Evolutionary conservation across 1,140 invertebrate species (phyloP).

Genomic region (Drosophila kurseongensis): DNA sequence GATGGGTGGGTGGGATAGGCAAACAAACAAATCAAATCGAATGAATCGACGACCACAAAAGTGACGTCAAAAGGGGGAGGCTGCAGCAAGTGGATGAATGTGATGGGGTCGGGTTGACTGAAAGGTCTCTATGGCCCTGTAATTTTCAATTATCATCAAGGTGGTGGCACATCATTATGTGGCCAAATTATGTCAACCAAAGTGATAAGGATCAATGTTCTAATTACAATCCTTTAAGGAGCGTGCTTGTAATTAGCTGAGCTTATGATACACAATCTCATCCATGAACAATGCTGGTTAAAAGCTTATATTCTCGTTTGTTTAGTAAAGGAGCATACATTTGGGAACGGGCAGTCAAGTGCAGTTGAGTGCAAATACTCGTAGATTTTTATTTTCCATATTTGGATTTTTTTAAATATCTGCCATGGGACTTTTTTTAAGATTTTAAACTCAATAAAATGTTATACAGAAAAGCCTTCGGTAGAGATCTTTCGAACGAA

Average conservation of each 20-base stretch:
- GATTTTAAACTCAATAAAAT: too few species aligned
- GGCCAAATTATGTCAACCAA: constrained; percentile 68
- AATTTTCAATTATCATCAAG: constrained; percentile 78
- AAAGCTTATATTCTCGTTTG: background rate
- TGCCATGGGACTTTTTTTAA: too few species aligned
- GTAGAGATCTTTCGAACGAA: too few species aligned
- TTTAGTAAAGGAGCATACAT: too few species aligned
- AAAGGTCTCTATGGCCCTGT: constrained; percentile 55
- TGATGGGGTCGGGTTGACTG: constrained; percentile 19
- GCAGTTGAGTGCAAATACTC: too few species aligned
- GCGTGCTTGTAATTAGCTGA: constrained; percentile 52
- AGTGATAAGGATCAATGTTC: constrained; percentile 61
- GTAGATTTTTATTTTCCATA: too few species aligned
- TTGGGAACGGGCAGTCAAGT: too few species aligned
- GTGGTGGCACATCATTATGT: constrained; percentile 65
- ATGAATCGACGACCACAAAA: constrained; percentile 54
- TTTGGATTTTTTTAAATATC: too few species aligned
- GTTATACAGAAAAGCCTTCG: too few species aligned
- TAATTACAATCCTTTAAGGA: constrained; percentile 63
- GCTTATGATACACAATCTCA: constrained; percentile 43
- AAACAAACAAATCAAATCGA: constrained; percentile 81
- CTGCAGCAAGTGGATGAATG: constrained; percentile 17
- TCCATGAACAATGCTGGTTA: background rate
- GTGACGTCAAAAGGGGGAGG: constrained; percentile 39
- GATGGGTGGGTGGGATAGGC: constrained; percentile 27